Evolutionary conservation across 2,797 vertebrate species (phyloP), one percentile per base, ranked within the genome.

Genomic region (Microhierax caerulescens): DNA sequence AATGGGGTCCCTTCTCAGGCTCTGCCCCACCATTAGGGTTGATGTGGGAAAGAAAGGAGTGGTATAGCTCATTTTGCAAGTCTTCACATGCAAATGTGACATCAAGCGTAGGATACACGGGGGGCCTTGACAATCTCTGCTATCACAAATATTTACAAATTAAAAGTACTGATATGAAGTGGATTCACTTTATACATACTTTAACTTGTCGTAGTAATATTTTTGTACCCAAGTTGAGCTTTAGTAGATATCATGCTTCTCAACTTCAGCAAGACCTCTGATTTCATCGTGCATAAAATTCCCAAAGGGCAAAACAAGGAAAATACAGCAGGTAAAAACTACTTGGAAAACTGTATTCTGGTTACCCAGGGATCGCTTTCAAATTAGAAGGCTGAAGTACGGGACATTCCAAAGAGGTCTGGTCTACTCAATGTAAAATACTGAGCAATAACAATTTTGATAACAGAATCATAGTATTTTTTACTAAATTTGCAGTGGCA

Each of bases 81-180:
- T 23, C 37, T 59, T 60, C 64, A 36, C 11, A 59, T 2, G 11
- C 13, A 79, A 69, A 81, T 39, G 10, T 2, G 17, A 28, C 59
- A 11, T 17, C 2, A 5, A 73, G 22, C 25, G 82, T 0, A 80
- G 34, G 50, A 47, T 6, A 3, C 7, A 3, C 0, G 2, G 7
- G 13, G 45, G 87, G 37, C 27, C 15, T 25, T 69, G 47, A 43
- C 10, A 57, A 41, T 20, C 23, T 63, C 75, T 80, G 43, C 43
- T 70, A 56, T 20, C 78, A 50, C 6, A 59, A 83, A n/a, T 45
- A 67, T 23, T 86, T 48, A 82, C 47, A 88, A 79, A 79, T 36
- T 32, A 51, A 61, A 86, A 86, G 41, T 32, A 32, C 1, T 78
- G 54, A 64, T 14, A 60, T 2, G 22, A 82, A 18, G 23, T 30